A percentile compares a stretch with the other conserved stretches of the same genome.
Conservation (phyloP, 2,797 vertebrate genomes). For the Champsocephalus gunnari region DNA sequence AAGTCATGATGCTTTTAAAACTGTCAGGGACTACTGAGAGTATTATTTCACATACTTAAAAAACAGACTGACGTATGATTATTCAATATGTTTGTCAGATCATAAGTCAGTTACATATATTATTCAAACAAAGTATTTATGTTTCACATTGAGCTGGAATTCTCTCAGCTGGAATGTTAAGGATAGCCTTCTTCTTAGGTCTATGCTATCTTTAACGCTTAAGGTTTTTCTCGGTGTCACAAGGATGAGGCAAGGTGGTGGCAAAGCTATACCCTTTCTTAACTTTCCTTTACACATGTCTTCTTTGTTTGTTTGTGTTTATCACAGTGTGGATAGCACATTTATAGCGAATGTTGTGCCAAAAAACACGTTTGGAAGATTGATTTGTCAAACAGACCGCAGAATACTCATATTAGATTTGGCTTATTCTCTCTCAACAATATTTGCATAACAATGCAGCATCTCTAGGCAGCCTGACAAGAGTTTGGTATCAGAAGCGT, state of each 20-base stretch:
- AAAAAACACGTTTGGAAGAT: neutral
- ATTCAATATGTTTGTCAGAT: neutral
- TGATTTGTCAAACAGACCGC: neutral
- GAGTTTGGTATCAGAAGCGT: too few relatives aligned
- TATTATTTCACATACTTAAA: slow-evolving; percentile 1
- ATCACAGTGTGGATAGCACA: neutral
- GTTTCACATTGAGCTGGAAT: neutral
- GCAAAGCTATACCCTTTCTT: neutral
- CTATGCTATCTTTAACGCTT: neutral
- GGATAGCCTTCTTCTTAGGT: neutral
- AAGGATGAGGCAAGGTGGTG: neutral
- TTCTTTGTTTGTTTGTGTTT: slow-evolving; percentile 7
- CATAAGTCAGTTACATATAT: neutral
- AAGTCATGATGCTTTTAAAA: slow-evolving; percentile 6
- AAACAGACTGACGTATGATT: neutral
- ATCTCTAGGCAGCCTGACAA: too few relatives aligned
- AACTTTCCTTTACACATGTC: neutral
- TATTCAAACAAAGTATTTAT: too few relatives aligned
- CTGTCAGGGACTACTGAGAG: neutral
- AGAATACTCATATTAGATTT: neutral
- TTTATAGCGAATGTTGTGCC: neutral
- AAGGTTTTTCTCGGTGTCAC: neutral
- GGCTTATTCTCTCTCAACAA: too few relatives aligned
- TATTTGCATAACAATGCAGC: neutral
- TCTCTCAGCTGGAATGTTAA: neutral